Evolutionary conservation across 1,140 invertebrate genomes (phyloP).

Genomic region (Hyles euphorbiae): DNA sequence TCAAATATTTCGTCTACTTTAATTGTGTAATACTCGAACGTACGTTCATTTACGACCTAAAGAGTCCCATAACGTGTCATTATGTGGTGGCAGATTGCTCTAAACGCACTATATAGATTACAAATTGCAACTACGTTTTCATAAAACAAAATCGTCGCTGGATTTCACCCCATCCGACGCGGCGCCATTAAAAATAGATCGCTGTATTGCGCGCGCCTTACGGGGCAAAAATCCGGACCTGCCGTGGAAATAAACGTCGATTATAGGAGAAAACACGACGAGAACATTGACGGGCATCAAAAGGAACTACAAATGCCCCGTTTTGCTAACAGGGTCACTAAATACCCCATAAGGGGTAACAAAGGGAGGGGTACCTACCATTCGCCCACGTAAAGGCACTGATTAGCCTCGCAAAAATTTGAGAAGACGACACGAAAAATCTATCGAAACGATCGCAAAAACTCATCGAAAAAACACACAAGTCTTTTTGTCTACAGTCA

Average conservation of each 20-base stretch:
- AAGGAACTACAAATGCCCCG: conserved; percentile 7
- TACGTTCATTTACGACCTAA: conserved; percentile 13
- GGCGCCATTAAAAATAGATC: conserved; percentile 22
- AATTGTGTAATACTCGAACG: conserved; percentile 36
- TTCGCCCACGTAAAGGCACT: conserved; percentile 55
- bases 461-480: conserved; percentile 64
- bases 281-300: conserved; percentile 7
- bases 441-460: conserved; percentile 63
- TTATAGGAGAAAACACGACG: conserved; percentile 10
- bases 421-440: conserved; percentile 66
- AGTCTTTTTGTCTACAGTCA: conserved; percentile 70
- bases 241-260: conserved; percentile 5
- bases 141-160: too few relatives aligned
- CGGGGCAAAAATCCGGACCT: too few relatives aligned
- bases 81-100: conserved; percentile 39
- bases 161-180: too few relatives aligned
- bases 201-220: too few relatives aligned
- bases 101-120: conserved; percentile 46
- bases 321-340: not conserved
- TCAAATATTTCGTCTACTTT: conserved; percentile 46
- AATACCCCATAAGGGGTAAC: conserved; percentile 8
- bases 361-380: conserved; percentile 39
- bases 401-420: conserved; percentile 43
- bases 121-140: conserved; percentile 49
- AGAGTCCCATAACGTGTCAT: conserved; percentile 22